Evolutionary conservation across 2,888 invertebrate species (phyloP), one percentile per base, ranked within the genome.

Genomic region (Pilophorus perplexus): DNA sequence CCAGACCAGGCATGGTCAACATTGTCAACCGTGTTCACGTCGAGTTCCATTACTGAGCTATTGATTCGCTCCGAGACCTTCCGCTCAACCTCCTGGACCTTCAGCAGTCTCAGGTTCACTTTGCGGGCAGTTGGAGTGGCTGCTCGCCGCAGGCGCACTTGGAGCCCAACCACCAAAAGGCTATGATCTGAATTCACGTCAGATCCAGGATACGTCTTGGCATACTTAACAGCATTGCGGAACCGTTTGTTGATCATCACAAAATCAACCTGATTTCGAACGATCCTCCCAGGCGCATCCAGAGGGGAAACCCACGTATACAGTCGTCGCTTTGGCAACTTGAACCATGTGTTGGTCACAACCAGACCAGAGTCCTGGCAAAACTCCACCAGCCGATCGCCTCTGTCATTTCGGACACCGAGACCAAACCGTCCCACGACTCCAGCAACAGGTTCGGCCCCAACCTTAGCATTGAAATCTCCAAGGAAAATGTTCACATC

Each of bases 181-280:
- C 12, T 40, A 16, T 40, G 40, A 12, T 40, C 3, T 14, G 40
- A 40, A 40, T 40, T 40, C 12, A 40, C 40, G 16, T 40, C 40
- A 3, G 40, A n/a, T 3, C 40, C 40, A 3, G 40, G 40, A 12
- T 5, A 40, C 3, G 40, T 40, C n/a, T n/a, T n/a, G n/a, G n/a
- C n/a, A n/a, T n/a, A n/a, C n/a, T n/a, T n/a, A n/a, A n/a, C n/a
- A n/a, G n/a, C n/a, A 50, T 50, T 50, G 14, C 50, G 16, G 25
- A 50, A 50, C 4, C 50, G 23, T 14, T 50, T 22, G 8, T 50
- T 50, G 5, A 50, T 14, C 8, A 50, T 16, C 25, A 50, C 25
- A 25, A 20, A 50, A 50, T 50, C 50, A 23, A 50, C 22, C 50
- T 50, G 50, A 50, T 50, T 50, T 14, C 50, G 23, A 14, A 50